Conservation (phyloP, 30 jellyfish, hydroid and myxozoan species). For the Mastigias papua region DNA sequence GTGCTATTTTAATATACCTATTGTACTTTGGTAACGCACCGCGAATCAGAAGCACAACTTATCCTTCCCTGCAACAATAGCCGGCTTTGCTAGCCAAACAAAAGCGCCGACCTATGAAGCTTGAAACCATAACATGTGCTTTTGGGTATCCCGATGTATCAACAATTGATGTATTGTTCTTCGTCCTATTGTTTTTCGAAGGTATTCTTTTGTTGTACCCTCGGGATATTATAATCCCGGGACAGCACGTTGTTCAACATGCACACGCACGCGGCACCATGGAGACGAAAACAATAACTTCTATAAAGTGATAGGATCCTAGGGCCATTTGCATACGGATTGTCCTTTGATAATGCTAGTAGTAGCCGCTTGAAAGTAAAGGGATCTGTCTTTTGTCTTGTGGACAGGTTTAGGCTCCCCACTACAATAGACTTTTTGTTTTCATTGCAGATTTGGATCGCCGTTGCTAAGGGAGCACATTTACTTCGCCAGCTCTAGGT, state of each 20-base stretch:
- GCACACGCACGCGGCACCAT: conserved; percentile 72
- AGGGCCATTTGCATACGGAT: conserved; percentile 23
- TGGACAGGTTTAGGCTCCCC: neutral
- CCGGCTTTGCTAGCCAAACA: neutral
- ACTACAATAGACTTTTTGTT: conserved; percentile 25
- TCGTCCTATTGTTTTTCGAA: conserved; percentile 17
- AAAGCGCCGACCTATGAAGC: conserved; percentile 47
- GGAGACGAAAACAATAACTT: conserved; percentile 47
- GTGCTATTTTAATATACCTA: neutral
- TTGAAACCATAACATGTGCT: conserved; percentile 58
- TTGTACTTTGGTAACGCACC: neutral
- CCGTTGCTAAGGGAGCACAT: conserved; percentile 67
- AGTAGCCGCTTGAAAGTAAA: neutral
- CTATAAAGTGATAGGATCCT: conserved; percentile 24
- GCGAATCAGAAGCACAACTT: neutral
- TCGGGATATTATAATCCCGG: conserved; percentile 56
- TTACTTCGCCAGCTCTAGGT: conserved; percentile 30
- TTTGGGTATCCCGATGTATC: conserved; percentile 47
- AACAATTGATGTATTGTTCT: conserved; percentile 55
- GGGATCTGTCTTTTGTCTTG: conserved; percentile 4
- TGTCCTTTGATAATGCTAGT: conserved; percentile 8
- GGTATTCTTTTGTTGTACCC: conserved; percentile 42
- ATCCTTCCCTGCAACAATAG: conserved; percentile 24
- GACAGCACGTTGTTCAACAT: conserved; percentile 70
- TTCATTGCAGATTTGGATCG: conserved; percentile 13